A percentile compares a stretch with the other conserved stretches of the same genome.
Evolutionary conservation across 2,888 invertebrate species (phyloP).

Genomic region (Hermaeophaga mercurialis): DNA sequence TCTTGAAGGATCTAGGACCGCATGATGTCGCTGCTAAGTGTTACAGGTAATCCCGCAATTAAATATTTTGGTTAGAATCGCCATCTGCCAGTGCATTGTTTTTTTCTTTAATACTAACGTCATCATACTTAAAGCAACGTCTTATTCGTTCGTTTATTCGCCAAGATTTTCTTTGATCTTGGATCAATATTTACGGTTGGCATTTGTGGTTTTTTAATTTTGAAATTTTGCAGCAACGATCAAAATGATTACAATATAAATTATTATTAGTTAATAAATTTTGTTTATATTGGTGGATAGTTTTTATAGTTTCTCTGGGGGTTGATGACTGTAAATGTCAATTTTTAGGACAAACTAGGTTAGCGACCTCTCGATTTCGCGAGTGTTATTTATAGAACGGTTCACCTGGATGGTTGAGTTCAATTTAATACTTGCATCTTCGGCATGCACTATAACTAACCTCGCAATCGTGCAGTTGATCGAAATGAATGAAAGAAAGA

Average conservation of each 20-base stretch:
- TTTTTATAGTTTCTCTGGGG: background rate
- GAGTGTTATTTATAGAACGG: constrained; percentile 29
- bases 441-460: constrained; percentile 1
- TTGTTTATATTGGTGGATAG: too few species aligned
- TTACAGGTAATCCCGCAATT: constrained; percentile 29
- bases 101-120: background rate
- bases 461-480: too few species aligned
- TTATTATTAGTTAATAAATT: too few species aligned
- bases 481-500: too few species aligned
- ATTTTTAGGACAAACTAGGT: constrained; percentile 28
- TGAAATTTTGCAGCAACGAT: background rate
- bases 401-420: constrained; percentile 23
- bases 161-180: background rate
- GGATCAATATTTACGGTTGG: constrained; percentile 31
- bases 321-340: constrained; percentile 21
- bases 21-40: constrained; percentile 38
- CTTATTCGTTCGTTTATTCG: too few species aligned
- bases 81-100: background rate
- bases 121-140: background rate
- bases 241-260: too few species aligned
- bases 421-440: constrained; percentile 1
- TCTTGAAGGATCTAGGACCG: constrained; percentile 24
- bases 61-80: constrained; percentile 6
- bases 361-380: constrained; percentile 27
- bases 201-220: constrained; percentile 16